phyloP scores from a whole-genome alignment of 2,113 vertebrate genomes.

The Pterocles orientalis region DNA sequence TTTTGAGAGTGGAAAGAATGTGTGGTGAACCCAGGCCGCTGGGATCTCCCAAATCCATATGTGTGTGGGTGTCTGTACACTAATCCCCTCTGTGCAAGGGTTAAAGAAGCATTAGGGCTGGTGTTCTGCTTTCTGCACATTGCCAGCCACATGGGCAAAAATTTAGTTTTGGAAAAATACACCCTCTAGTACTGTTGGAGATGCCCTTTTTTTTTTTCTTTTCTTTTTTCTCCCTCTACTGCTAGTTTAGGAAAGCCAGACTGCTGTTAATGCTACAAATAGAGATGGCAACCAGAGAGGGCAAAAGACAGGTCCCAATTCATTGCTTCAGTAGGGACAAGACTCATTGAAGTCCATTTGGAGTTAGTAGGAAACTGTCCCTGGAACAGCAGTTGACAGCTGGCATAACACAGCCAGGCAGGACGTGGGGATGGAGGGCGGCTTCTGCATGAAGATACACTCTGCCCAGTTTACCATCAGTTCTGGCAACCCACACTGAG shows the following conservation, averaged over 20 bases:
- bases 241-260: not conserved
- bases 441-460: not conserved
- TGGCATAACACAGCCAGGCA: not conserved
- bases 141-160: not conserved
- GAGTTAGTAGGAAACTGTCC: not conserved
- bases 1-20: not conserved
- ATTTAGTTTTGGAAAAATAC: not conserved
- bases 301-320: not conserved
- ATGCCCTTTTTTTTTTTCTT: too few relatives aligned
- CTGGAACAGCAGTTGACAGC: not conserved
- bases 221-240: not conserved
- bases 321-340: not conserved
- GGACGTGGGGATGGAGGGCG: not conserved
- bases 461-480: not conserved
- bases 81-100: not conserved
- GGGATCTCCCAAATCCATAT: not conserved
- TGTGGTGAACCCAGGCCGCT: not conserved
- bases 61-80: not conserved
- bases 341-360: not conserved
- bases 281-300: not conserved
- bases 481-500: not conserved
- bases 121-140: not conserved
- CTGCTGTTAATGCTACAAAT: not conserved
- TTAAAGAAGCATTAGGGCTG: not conserved
- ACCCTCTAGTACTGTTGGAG: not conserved